phyloP scores from a whole-genome alignment of 2,797 vertebrate species.

The Sparus aurata region DNA sequence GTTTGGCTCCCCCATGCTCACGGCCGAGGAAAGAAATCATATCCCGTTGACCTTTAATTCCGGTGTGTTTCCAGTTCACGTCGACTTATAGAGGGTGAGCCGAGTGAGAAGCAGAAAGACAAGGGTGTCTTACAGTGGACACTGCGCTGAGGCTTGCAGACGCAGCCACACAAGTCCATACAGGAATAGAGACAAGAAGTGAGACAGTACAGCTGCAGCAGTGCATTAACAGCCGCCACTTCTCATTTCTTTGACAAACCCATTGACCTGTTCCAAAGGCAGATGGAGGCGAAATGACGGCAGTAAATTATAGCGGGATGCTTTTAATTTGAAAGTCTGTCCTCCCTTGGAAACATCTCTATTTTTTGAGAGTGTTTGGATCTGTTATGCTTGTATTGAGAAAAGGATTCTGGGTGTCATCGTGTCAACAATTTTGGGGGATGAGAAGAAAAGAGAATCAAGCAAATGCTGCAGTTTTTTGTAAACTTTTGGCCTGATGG shows the following conservation, averaged over 20 bases:
- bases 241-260: constrained; percentile 60
- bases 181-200: background rate
- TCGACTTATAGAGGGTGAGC: background rate
- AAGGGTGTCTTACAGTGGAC: background rate
- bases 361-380: background rate
- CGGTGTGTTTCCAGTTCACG: background rate
- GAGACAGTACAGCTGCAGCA: constrained; percentile 38
- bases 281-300: constrained; percentile 58
- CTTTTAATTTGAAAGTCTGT: constrained; percentile 60
- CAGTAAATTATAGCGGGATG: constrained; percentile 54
- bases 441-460: constrained; percentile 5
- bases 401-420: constrained; percentile 24
- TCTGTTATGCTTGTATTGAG: constrained; percentile 1
- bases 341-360: constrained; percentile 21
- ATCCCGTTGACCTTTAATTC: background rate
- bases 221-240: constrained; percentile 51
- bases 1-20: background rate
- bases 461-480: background rate
- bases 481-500: background rate
- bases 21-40: background rate
- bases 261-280: constrained; percentile 60
- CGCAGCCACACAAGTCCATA: constrained; percentile 11
- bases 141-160: background rate
- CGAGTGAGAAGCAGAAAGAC: background rate
- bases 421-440: constrained; percentile 26